A percentile compares a stretch with the other conserved stretches of the same genome.
Evolutionary conservation across 2,888 invertebrate species (phyloP).

Genomic region (Nomada fabriciana): DNA sequence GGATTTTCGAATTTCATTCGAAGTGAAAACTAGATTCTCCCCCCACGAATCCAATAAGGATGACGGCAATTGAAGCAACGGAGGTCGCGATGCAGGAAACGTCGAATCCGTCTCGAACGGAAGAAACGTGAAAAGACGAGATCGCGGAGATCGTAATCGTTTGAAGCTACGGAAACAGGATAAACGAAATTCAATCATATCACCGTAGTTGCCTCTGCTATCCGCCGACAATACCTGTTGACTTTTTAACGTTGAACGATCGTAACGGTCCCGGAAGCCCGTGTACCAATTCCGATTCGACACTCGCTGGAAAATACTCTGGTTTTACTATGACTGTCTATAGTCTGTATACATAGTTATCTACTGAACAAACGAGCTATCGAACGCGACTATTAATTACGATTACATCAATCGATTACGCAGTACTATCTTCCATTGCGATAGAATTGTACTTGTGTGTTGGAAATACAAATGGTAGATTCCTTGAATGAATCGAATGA

Average conservation of each 20-base stretch:
- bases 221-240: slow-evolving; percentile 70
- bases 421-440: background rate
- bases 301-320: slow-evolving; percentile 27
- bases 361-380: slow-evolving; percentile 28
- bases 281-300: background rate
- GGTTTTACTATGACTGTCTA: slow-evolving; percentile 46
- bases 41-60: background rate
- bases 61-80: no score
- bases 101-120: background rate
- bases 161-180: slow-evolving; percentile 46
- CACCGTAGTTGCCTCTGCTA: slow-evolving; percentile 81
- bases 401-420: background rate
- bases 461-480: background rate
- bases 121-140: background rate
- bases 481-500: background rate
- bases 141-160: slow-evolving; percentile 27
- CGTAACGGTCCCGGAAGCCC: slow-evolving; percentile 10
- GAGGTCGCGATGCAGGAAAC: background rate
- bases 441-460: background rate
- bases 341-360: background rate
- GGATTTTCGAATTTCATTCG: background rate
- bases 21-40: background rate
- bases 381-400: slow-evolving; percentile 22
- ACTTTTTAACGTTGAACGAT: slow-evolving; percentile 46
- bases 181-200: slow-evolving; percentile 77